Evolutionary conservation across 2,113 vertebrate genomes (phyloP), one percentile per base, ranked within the genome.

Genomic region (Polyodon spathula): DNA sequence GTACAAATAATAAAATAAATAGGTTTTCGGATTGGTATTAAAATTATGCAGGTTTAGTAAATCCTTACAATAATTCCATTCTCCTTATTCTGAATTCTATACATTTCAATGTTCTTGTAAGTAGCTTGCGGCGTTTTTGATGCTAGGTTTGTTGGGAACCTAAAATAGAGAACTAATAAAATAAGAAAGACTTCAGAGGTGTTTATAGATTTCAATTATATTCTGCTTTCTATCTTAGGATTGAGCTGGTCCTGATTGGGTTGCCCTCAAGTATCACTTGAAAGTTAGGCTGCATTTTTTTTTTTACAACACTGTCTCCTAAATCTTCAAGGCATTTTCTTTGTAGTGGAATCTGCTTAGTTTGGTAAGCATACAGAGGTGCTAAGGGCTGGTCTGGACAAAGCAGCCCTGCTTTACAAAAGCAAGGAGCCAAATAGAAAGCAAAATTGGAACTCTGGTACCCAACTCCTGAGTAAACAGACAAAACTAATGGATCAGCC

Each of bases 391-490:
- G 0, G 73, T 81, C 75, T 4, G 84, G 81, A 94, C 92, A 93
- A 91, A 84, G 86, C 86, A 66, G 72, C 64, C 74, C 62, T 1
- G 63, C 71, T 58, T 73, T 79, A 97, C 92, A 95, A 93, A 93
- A 85, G 89, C 12, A 69, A 75, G 77, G 82, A 88, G 82, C 82
- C 74, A 80, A 88, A 57, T 56, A 81, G 84, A 68, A 85, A 82
- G 85, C 85, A 84, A 92, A 93, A 91, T 92, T 91, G 84, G 80
- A 90, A 91, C 92, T 90, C 89, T 79, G 89, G 90, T 77, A 81
- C 78, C 86, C 86, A 77, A 84, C 85, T 90, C 84, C 87, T 88
- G 82, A 85, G 92, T 89, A 95, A 96, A 95, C 93, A 96, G 79
- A 82, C 84, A 71, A 72, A 85, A 84, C 90, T 86, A 93, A 96